Conservation (phyloP, 2,113 vertebrate genomes). For the Herpetotheres cachinnans region DNA sequence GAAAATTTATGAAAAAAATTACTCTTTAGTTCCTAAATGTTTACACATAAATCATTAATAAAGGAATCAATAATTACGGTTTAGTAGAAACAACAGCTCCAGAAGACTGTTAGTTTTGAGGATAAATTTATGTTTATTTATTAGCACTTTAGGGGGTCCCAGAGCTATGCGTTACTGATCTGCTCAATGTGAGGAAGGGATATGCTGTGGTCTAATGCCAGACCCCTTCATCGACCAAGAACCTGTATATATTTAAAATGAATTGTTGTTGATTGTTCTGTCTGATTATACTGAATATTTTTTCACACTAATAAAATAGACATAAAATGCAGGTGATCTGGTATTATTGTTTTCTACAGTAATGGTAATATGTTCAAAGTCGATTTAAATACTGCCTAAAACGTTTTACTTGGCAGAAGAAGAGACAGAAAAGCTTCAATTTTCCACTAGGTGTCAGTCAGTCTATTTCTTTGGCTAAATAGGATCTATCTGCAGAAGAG, state of each 20-base stretch:
- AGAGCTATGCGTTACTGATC: not conserved
- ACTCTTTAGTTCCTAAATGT: not conserved
- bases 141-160: not conserved
- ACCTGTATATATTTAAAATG: not conserved
- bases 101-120: not conserved
- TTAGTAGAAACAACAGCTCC: not conserved
- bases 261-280: not conserved
- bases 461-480: not conserved
- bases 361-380: not conserved
- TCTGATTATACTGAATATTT: not conserved
- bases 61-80: not conserved
- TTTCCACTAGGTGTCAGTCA: constrained; percentile 60
- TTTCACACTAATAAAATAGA: not conserved
- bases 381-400: not conserved
- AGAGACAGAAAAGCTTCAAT: not conserved
- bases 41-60: not conserved
- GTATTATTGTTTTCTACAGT: not conserved
- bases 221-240: not conserved
- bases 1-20: not conserved
- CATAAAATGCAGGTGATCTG: not conserved
- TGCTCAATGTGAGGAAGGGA: not conserved
- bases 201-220: not conserved
- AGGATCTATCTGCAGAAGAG: not conserved
- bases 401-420: not conserved
- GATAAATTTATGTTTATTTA: not conserved